phyloP scores from a whole-genome alignment of 2,888 invertebrate species.

The Drosophila picticornis region DNA sequence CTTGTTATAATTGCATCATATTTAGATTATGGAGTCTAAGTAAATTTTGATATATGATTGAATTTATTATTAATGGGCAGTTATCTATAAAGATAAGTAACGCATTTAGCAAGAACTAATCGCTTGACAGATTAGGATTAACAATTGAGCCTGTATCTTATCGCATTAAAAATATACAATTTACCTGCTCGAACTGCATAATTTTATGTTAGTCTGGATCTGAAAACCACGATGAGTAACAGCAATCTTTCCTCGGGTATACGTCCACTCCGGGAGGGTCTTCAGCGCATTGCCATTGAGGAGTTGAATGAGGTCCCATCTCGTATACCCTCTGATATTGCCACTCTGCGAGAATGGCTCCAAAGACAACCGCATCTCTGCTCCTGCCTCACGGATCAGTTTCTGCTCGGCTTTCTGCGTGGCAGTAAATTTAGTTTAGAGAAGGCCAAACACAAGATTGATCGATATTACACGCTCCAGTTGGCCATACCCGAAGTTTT shows the following conservation, averaged over 20 bases:
- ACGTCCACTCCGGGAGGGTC: constrained; percentile 43
- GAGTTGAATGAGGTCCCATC: constrained; percentile 86
- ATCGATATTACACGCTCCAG: constrained; percentile 87
- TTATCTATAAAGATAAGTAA: not conserved
- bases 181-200: constrained; percentile 34
- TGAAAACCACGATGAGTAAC: constrained; percentile 25
- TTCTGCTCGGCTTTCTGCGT: constrained; percentile 86
- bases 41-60: not conserved
- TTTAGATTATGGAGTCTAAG: not conserved
- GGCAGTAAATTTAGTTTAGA: constrained; percentile 87
- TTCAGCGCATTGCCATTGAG: constrained; percentile 84
- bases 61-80: not conserved
- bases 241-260: constrained; percentile 2
- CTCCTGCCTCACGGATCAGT: constrained; percentile 85
- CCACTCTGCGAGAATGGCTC: constrained; percentile 86
- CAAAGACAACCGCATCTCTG: constrained; percentile 86
- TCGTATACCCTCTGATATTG: constrained; percentile 80
- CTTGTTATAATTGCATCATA: not conserved
- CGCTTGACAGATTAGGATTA: constrained; percentile 38
- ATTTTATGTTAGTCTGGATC: constrained; percentile 32
- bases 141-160: constrained; percentile 36
- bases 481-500: constrained; percentile 88
- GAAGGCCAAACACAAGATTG: constrained; percentile 87
- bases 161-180: constrained; percentile 15
- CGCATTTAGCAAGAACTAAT: constrained; percentile 21